Percentiles rank a stretch among this genome's conserved stretches.
These are phyloP conservation scores for Tenthredo amoena DNA, from an alignment of 2,888 invertebrate genomes.

Conservation along the genomic window DNA sequence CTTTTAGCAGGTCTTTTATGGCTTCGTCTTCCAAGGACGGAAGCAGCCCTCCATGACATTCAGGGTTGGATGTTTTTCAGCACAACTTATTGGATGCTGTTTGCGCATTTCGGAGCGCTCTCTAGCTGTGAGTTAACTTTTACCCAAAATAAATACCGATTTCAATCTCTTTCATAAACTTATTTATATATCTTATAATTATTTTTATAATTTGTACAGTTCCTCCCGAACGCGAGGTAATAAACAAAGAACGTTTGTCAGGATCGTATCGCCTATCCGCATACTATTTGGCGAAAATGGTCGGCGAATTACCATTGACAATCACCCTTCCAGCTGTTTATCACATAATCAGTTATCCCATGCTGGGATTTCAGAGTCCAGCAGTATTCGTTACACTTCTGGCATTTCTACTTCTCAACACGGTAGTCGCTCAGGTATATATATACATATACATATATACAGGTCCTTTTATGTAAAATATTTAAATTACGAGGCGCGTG, in stretches of 20 bases:
- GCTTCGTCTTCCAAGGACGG: slow-evolving; percentile 88
- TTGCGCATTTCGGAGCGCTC: slow-evolving; percentile 88
- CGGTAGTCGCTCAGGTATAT: slow-evolving; percentile 85
- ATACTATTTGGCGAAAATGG: slow-evolving; percentile 91
- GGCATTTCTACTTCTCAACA: slow-evolving; percentile 85
- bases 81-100: slow-evolving; percentile 91
- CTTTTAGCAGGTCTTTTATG: slow-evolving; percentile 88
- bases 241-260: slow-evolving; percentile 88
- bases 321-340: slow-evolving; percentile 88
- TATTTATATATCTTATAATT: slow-evolving; percentile 9
- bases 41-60: slow-evolving; percentile 87
- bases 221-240: slow-evolving; percentile 89
- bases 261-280: slow-evolving; percentile 90
- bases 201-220: slow-evolving; percentile 78
- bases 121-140: slow-evolving; percentile 85
- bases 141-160: too few relatives aligned
- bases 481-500: too few relatives aligned
- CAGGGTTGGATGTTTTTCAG: slow-evolving; percentile 93
- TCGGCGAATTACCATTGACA: slow-evolving; percentile 88
- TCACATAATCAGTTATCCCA: slow-evolving; percentile 88
- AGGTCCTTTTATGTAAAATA: neutral
- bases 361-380: slow-evolving; percentile 85
- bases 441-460: slow-evolving; percentile 52
- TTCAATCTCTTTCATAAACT: neutral
- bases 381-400: slow-evolving; percentile 85